Percentiles rank a stretch among this genome's conserved stretches.
Conservation (phyloP, 2,797 vertebrate genomes). For the Phrynocephalus forsythii region DNA sequence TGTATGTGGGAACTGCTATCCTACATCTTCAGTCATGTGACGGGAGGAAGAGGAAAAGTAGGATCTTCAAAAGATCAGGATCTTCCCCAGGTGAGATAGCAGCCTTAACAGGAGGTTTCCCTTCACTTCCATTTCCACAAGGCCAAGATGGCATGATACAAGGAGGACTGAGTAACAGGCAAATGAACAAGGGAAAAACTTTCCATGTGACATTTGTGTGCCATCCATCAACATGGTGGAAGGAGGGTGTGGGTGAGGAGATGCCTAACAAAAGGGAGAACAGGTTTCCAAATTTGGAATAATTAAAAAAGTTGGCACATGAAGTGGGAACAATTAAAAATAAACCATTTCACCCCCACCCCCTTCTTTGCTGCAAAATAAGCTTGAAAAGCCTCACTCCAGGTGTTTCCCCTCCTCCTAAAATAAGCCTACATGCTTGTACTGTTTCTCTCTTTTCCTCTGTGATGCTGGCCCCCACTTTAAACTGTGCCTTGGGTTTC, state of each 20-base stretch:
- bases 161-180: not conserved
- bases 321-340: conserved; percentile 67
- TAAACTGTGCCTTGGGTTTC: conserved; percentile 62
- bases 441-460: conserved; percentile 34
- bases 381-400: conserved; percentile 56
- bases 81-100: too few species aligned
- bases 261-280: conserved; percentile 21
- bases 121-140: not conserved
- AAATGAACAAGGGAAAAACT: conserved; percentile 12
- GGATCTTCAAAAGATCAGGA: too few species aligned
- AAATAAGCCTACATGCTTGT: conserved; percentile 70
- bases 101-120: too few species aligned
- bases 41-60: too few species aligned
- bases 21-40: too few species aligned
- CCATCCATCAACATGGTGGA: conserved; percentile 19
- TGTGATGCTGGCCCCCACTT: conserved; percentile 64
- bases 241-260: conserved; percentile 2
- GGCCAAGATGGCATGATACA: not conserved
- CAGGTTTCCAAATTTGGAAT: conserved; percentile 23
- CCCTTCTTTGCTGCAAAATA: conserved; percentile 38
- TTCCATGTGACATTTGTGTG: not conserved
- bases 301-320: conserved; percentile 37
- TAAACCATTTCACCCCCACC: conserved; percentile 56
- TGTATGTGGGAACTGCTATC: too few species aligned
- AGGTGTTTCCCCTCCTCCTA: conserved; percentile 72